Conservation (phyloP, 2,888 invertebrate genomes). For the Cephus pygmeus region DNA sequence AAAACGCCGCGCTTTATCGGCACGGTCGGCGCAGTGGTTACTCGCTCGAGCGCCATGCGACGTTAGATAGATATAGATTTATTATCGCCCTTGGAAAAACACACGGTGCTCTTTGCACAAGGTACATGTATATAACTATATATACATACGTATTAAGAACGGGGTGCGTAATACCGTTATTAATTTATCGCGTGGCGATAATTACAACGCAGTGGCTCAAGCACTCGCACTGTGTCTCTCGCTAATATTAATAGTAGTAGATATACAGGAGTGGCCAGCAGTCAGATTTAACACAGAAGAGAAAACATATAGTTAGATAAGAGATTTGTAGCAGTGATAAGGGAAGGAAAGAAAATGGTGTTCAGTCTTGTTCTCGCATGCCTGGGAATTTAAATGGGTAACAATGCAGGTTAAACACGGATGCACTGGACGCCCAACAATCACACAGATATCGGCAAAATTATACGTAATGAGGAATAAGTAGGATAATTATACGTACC, state of each 20-base stretch:
- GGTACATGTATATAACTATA: not conserved
- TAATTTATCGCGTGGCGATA: not conserved
- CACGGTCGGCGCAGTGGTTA: not conserved
- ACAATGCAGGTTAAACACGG: not conserved
- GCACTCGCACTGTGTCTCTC: not conserved
- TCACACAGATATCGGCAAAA: constrained; percentile 19
- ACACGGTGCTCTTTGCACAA: not conserved
- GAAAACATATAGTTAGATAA: not conserved
- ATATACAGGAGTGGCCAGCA: not conserved
- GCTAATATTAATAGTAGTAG: not conserved
- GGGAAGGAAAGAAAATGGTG: not conserved
- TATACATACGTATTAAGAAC: not conserved
- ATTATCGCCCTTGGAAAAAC: not conserved
- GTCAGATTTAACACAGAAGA: not conserved
- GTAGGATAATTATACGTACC: constrained; percentile 16
- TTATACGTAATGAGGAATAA: constrained; percentile 20
- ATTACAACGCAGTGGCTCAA: not conserved
- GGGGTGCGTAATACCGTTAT: not conserved
- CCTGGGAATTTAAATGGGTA: not conserved
- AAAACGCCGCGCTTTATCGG: not conserved
- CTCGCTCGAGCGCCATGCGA: not conserved
- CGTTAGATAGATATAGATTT: constrained; percentile 5
- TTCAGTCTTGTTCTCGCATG: not conserved
- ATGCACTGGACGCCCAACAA: not conserved
- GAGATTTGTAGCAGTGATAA: not conserved